A percentile compares a stretch with the other conserved stretches of the same genome.
Evolutionary conservation across 1,140 invertebrate species (phyloP).

Genomic region (Zaprionus vittiger): DNA sequence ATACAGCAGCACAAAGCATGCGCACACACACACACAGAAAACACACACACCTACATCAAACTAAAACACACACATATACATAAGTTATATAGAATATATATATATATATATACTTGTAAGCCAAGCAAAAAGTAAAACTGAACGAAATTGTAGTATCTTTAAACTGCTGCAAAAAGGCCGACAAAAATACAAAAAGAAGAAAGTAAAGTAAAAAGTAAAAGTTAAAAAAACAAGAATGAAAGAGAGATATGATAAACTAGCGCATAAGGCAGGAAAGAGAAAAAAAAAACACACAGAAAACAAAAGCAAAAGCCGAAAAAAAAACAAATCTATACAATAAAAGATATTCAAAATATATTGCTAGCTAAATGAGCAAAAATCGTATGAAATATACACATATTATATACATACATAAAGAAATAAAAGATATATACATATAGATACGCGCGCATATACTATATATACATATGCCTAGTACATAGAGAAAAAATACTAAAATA

Average conservation of each 20-base stretch:
- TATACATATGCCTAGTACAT: constrained; percentile 45
- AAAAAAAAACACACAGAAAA: constrained; percentile 6
- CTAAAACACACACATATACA: constrained; percentile 40
- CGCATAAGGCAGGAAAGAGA: constrained; percentile 11
- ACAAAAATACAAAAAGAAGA: constrained; percentile 26
- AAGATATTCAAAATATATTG: constrained; percentile 77
- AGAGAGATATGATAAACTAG: constrained; percentile 21
- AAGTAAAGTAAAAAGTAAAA: constrained; percentile 61
- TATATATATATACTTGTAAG: constrained; percentile 54
- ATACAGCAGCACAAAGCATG: constrained; percentile 45
- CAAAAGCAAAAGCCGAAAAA: constrained; percentile 11
- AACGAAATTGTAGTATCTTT: constrained; percentile 74
- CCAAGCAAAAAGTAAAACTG: constrained; percentile 65
- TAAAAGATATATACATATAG: constrained; percentile 41
- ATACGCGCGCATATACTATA: constrained; percentile 51
- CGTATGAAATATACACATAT: constrained; percentile 53
- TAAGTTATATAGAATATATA: constrained; percentile 38
- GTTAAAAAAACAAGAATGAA: constrained; percentile 29
- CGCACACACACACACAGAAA: constrained; percentile 33
- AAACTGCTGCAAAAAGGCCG: constrained; percentile 40
- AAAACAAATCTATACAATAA: constrained; percentile 67
- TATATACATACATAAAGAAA: constrained; percentile 39
- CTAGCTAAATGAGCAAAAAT: constrained; percentile 64
- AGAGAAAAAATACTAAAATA: constrained; percentile 49
- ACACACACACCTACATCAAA: constrained; percentile 35